These are phyloP conservation scores for Apamea epomidion DNA, from an alignment of 2,888 invertebrate species.

Conservation along the genomic window DNA sequence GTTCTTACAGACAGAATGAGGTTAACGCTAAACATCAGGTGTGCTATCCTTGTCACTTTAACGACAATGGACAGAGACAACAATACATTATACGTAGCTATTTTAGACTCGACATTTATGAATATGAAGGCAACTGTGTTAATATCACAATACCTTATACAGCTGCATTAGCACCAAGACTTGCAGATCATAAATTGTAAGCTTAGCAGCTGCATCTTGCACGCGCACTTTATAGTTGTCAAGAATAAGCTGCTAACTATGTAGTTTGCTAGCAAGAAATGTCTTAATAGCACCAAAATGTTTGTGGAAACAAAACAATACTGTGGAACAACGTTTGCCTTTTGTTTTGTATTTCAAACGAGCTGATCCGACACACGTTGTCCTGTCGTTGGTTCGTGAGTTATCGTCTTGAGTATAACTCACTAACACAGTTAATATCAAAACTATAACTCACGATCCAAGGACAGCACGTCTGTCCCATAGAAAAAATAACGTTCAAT, in stretches of 20 bases:
- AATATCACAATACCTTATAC: constrained; percentile 13
- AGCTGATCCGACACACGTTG: not conserved
- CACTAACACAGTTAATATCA: not conserved
- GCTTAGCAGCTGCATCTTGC: constrained; percentile 15
- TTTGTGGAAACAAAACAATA: constrained; percentile 18
- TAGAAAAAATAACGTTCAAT: not conserved
- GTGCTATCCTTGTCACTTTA: constrained; percentile 15
- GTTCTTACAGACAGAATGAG: constrained; percentile 1
- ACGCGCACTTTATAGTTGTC: constrained; percentile 47
- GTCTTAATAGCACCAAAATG: constrained; percentile 12
- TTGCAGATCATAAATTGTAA: constrained; percentile 27
- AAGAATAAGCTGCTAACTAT: constrained; percentile 24
- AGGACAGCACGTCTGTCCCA: not conserved
- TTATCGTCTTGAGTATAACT: not conserved
- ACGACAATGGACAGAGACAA: constrained; percentile 6
- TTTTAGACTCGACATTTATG: constrained; percentile 12
- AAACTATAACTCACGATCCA: not conserved
- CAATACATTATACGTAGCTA: constrained; percentile 5
- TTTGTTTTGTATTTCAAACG: constrained; percentile 25
- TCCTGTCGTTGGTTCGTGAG: not conserved
- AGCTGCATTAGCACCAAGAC: constrained; percentile 4
- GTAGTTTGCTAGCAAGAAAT: constrained; percentile 25
- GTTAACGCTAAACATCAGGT: constrained; percentile 19
- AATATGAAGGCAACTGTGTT: not conserved
- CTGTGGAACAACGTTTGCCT: not conserved